A percentile compares a stretch with the other conserved stretches of the same genome.
These are phyloP conservation scores for Chionoecetes opilio DNA, from an alignment of 1,140 invertebrate species.

Conservation along the genomic window DNA sequence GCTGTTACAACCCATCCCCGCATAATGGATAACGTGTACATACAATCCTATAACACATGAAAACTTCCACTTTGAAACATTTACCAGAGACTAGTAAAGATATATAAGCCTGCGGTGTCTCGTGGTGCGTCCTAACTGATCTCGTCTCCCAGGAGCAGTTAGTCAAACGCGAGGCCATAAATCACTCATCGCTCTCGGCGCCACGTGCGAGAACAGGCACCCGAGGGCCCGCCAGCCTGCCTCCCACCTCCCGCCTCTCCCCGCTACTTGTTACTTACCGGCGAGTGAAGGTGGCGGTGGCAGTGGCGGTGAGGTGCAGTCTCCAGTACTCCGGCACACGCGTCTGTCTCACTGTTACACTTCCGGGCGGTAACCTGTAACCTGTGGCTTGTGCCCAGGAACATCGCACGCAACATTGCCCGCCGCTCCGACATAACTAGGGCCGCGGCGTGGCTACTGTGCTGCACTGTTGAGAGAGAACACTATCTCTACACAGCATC, in stretches of 20 bases:
- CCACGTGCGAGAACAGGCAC: background rate
- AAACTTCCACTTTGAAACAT: background rate
- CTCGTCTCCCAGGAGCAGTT: background rate
- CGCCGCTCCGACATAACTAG: background rate
- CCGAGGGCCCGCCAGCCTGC: background rate
- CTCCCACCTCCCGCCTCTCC: background rate
- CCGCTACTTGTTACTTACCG: background rate
- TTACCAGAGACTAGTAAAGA: background rate
- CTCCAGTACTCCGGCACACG: slow-evolving; percentile 23
- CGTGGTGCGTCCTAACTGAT: background rate
- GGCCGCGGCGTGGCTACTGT: background rate
- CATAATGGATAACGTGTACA: too few relatives aligned
- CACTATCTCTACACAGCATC: background rate
- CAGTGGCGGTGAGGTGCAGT: background rate
- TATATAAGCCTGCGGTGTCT: background rate
- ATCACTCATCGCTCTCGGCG: slow-evolving; percentile 13
- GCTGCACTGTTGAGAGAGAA: background rate
- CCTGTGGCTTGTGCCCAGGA: background rate
- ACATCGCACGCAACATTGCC: background rate
- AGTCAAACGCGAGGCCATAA: background rate
- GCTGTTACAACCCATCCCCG: too few relatives aligned
- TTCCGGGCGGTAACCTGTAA: background rate
- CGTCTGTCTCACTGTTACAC: slow-evolving; percentile 25
- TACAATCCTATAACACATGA: too few relatives aligned
- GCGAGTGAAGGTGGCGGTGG: background rate